phyloP scores from a whole-genome alignment of 2,797 vertebrate species.

The Brotogeris chrysoptera region DNA sequence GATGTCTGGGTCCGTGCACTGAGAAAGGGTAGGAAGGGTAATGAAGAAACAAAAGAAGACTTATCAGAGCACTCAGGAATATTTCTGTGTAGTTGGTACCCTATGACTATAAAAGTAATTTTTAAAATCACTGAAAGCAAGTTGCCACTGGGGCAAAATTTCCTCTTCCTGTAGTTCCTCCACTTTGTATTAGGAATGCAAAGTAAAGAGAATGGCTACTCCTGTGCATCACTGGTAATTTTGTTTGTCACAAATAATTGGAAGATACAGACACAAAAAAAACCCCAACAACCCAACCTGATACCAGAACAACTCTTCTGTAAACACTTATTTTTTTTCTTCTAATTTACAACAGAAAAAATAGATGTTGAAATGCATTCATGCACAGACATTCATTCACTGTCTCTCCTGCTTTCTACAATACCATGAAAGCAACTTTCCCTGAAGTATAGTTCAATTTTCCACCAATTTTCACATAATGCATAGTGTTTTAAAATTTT shows the following conservation, averaged over 20 bases:
- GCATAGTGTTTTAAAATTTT: background rate
- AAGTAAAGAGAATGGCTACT: background rate
- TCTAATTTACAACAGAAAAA: background rate
- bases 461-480: background rate
- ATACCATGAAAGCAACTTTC: background rate
- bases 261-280: background rate
- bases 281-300: background rate
- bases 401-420: background rate
- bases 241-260: background rate
- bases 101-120: background rate
- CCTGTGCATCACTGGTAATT: background rate
- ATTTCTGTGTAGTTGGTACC: background rate
- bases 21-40: conserved; percentile 16
- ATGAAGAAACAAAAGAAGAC: conserved; percentile 27
- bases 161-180: background rate
- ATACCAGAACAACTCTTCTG: background rate
- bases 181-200: background rate
- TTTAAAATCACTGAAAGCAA: background rate
- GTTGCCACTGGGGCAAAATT: background rate
- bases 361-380: background rate
- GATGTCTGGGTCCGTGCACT: conserved; percentile 20
- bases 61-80: background rate
- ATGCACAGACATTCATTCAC: background rate
- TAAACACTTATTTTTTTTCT: background rate
- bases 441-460: background rate